A percentile compares a stretch with the other conserved stretches of the same genome.
Evolutionary conservation across 1,140 invertebrate species (phyloP).

Genomic region (Diuraphis noxia): DNA sequence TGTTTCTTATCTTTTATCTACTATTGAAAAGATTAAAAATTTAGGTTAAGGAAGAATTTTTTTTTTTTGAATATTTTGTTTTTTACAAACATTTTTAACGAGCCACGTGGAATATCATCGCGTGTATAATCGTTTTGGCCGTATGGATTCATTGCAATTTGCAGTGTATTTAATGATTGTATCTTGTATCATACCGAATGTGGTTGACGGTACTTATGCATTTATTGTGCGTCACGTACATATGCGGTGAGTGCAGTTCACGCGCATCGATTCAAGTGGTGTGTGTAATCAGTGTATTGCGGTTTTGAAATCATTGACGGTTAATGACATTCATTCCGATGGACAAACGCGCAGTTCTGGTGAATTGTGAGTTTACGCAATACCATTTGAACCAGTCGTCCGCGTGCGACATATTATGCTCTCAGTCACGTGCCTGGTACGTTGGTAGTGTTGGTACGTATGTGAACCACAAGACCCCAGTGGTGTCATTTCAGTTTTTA

Average conservation of each 20-base stretch:
- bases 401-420: not conserved
- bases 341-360: not conserved
- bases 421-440: not conserved
- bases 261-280: not conserved
- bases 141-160: not conserved
- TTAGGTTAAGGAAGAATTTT: too few species aligned
- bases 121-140: not conserved
- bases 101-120: too few species aligned
- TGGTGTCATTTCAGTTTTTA: too few species aligned
- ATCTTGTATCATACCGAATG: not conserved
- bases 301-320: not conserved
- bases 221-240: not conserved
- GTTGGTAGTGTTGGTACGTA: not conserved
- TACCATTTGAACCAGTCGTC: not conserved
- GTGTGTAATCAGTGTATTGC: not conserved
- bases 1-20: too few species aligned
- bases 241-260: not conserved
- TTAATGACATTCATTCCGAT: not conserved
- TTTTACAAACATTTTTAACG: too few species aligned
- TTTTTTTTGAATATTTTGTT: too few species aligned
- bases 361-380: not conserved
- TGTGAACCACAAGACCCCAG: not conserved
- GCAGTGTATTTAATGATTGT: not conserved
- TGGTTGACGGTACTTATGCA: not conserved
- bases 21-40: too few species aligned